Percentiles rank a stretch among this genome's conserved stretches.
Conservation (phyloP, 1,140 invertebrate genomes). For the Sinonovacula constricta region DNA sequence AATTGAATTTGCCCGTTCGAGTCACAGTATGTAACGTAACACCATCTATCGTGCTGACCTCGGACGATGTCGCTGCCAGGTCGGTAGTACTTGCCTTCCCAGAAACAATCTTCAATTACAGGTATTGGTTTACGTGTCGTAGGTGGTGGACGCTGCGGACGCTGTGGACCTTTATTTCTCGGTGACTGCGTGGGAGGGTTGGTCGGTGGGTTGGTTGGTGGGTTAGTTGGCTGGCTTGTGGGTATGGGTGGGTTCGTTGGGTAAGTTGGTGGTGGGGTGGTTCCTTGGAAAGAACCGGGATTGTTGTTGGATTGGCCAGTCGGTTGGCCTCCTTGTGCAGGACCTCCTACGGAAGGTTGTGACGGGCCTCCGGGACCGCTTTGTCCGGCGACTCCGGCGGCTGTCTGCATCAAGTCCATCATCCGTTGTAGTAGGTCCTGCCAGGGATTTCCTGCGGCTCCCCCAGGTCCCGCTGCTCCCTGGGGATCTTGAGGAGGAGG, state of each 20-base stretch:
- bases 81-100: slow-evolving; percentile 32
- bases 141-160: slow-evolving; percentile 1
- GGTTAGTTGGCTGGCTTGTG: neutral
- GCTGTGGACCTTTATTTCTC: neutral
- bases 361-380: neutral
- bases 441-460: neutral
- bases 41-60: slow-evolving; percentile 41
- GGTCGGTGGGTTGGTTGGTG: neutral
- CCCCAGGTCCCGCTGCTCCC: neutral
- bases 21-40: slow-evolving; percentile 47
- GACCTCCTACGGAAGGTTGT: neutral
- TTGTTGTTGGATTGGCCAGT: slow-evolving; percentile 7
- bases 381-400: neutral
- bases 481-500: neutral
- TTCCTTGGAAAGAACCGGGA: too few relatives aligned
- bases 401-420: slow-evolving; percentile 44
- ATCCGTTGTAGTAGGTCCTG: slow-evolving; percentile 21
- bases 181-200: neutral
- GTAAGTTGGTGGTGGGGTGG: neutral
- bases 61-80: slow-evolving; percentile 41
- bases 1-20: slow-evolving; percentile 34
- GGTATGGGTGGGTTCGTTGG: too few relatives aligned
- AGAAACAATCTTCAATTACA: slow-evolving; percentile 45
- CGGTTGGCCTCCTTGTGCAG: neutral
- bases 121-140: neutral